Base-by-base conservation (phyloP, 2,888 invertebrate genomes). In the Stenurella melanura region DNA sequence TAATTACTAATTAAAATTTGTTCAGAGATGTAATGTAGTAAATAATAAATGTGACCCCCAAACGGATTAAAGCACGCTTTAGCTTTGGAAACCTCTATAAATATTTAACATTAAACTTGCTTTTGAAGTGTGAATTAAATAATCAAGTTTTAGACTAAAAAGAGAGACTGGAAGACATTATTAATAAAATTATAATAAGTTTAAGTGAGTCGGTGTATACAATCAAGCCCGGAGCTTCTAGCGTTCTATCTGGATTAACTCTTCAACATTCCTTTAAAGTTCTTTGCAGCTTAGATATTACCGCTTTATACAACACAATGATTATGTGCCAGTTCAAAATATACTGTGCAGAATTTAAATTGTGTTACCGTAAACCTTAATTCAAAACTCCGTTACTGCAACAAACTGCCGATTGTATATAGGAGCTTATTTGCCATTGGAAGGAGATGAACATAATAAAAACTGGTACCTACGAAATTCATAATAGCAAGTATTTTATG, bases 111-210 rank as follows among this genome's bases (percentile, higher is more conserved):
- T 50, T 58, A 18, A 42, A 70, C 34, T 21, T 58, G 42, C 42
- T 70, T 70, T 70, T 70, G 70, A 70, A 70, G 70, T 70, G 60
- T 50, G 42, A 70, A 73, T 50, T 78, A 69, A 74, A 74, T 76
- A 76, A 74, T 78, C 69, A 68, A 78, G 74, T 74, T 70, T 73
- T 57, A 57, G 61, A 21, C 63, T 73, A 75, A 71, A 75, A 75
- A 70, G 60, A 66, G 71, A 73, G 73, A 64, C 70, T 34, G 58
- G 69, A 60, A 72, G 77, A 76, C 73, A 67, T 78, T 76, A 74
- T 80, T 80, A 80, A 78, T 75, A 75, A 75, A 80, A 80, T 78
- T 78, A 78, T 78, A 78, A 80, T 80, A 78, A 80, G 76, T 78
- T 60, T 73, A 77, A 78, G 72, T 78, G 75, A 67, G 73, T 71